These are phyloP conservation scores for Danio tinwini DNA, from an alignment of 2,797 vertebrate species.

Conservation along the genomic window DNA sequence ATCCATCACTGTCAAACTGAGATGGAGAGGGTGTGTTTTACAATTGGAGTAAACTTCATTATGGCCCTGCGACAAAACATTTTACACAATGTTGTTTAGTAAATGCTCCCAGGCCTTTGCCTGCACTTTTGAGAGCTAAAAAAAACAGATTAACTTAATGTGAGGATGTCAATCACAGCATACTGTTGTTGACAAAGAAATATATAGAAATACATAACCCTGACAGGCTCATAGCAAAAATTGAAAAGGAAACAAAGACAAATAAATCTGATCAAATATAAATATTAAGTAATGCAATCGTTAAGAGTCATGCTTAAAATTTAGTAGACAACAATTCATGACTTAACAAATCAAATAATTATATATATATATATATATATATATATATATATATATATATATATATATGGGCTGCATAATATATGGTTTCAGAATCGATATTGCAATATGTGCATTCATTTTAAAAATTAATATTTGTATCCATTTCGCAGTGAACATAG, in stretches of 20 bases:
- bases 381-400: no score
- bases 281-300: background rate
- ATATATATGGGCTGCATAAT: no score
- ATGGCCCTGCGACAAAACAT: background rate
- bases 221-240: background rate
- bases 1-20: slow-evolving; percentile 65
- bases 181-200: background rate
- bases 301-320: background rate
- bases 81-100: slow-evolving; percentile 2
- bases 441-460: no score
- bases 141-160: slow-evolving; percentile 20
- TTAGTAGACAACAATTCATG: no score
- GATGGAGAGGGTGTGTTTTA: slow-evolving; percentile 42
- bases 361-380: no score
- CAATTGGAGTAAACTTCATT: slow-evolving; percentile 37
- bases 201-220: background rate
- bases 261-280: background rate
- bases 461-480: no score
- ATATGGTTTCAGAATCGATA: no score
- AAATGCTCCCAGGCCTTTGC: slow-evolving; percentile 27
- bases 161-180: slow-evolving; percentile 7
- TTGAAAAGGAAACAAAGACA: background rate
- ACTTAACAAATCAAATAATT: background rate
- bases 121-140: slow-evolving; percentile 6
- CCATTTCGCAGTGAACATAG: no score